A percentile compares a stretch with the other conserved stretches of the same genome.
These are phyloP conservation scores for Upupa epops DNA, from an alignment of 2,113 vertebrate genomes.

Conservation along the genomic window DNA sequence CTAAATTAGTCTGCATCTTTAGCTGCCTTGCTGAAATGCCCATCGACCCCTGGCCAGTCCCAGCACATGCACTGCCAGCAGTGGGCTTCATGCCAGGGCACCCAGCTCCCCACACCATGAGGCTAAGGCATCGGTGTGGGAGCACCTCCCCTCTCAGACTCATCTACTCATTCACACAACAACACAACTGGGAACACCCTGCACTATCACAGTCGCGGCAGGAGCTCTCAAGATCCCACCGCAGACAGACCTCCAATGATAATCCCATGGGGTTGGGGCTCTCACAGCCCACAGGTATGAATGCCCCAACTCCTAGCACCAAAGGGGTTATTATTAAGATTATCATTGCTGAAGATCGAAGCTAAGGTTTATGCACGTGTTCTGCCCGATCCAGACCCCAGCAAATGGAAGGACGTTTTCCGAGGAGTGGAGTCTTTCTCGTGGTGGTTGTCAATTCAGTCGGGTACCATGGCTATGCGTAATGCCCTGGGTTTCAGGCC, in stretches of 20 bases:
- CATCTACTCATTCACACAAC: conserved; percentile 52
- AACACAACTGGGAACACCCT: background rate
- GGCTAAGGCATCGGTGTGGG: conserved; percentile 69
- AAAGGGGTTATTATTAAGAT: conserved; percentile 77
- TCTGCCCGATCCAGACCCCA: conserved; percentile 57
- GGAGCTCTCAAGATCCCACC: conserved; percentile 55
- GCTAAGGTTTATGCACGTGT: conserved; percentile 67
- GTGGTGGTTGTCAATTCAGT: conserved; percentile 52
- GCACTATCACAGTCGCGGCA: conserved; percentile 44
- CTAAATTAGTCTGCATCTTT: conserved; percentile 62
- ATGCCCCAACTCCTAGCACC: conserved; percentile 76
- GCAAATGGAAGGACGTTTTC: conserved; percentile 30
- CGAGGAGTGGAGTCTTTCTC: conserved; percentile 11
- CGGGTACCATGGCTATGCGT: conserved; percentile 57
- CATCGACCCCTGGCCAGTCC: conserved; percentile 55
- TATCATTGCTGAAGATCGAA: conserved; percentile 71
- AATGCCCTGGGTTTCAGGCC: background rate
- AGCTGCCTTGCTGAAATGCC: conserved; percentile 81
- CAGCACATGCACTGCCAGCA: conserved; percentile 76
- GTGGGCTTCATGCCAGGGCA: conserved; percentile 54
- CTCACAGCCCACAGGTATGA: background rate
- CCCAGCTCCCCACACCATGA: conserved; percentile 41
- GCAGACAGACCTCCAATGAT: conserved; percentile 38
- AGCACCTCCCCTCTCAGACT: conserved; percentile 49
- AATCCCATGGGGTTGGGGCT: conserved; percentile 20